These are phyloP conservation scores for Oreochromis aureus DNA, from an alignment of 2,113 vertebrate genomes.

Conservation along the genomic window DNA sequence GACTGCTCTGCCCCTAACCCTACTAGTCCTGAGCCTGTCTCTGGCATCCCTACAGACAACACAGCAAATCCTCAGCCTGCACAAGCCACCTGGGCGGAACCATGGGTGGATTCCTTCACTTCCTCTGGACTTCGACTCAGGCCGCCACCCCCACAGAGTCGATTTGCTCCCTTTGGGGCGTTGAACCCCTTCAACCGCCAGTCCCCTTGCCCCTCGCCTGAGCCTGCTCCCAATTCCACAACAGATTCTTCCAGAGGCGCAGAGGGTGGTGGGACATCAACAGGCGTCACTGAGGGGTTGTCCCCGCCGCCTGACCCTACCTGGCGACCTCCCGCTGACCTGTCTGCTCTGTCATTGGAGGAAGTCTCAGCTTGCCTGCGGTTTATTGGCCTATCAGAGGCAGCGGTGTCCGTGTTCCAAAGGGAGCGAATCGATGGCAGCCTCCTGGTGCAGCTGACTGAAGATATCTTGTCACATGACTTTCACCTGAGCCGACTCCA, in stretches of 20 bases:
- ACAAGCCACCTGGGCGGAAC: conserved; percentile 80
- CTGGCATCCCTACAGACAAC: conserved; percentile 24
- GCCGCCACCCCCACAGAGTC: conserved; percentile 79
- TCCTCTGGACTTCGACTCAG: conserved; percentile 78
- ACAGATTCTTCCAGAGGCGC: conserved; percentile 72
- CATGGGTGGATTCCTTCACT: conserved; percentile 77
- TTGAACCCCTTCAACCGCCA: conserved; percentile 85
- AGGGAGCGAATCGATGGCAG: conserved; percentile 94
- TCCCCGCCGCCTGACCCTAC: conserved; percentile 53
- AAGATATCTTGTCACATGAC: conserved; percentile 96
- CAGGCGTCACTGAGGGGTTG: conserved; percentile 61
- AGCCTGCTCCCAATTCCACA: conserved; percentile 65
- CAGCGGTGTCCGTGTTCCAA: conserved; percentile 86
- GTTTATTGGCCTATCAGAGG: conserved; percentile 94
- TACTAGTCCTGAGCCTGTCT: conserved; percentile 48
- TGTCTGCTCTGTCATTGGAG: conserved; percentile 89
- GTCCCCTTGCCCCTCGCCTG: conserved; percentile 68
- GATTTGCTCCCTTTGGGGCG: conserved; percentile 89
- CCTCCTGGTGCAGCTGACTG: conserved; percentile 94
- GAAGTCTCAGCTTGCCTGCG: conserved; percentile 91
- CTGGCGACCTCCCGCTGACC: conserved; percentile 89
- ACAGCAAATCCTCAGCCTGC: conserved; percentile 70
- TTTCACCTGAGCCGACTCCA: conserved; percentile 95
- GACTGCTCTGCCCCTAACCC: conserved; percentile 85
- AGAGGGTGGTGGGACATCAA: conserved; percentile 73